Conservation (phyloP, 2,888 invertebrate species). For the Tryphoninae sp. region DNA sequence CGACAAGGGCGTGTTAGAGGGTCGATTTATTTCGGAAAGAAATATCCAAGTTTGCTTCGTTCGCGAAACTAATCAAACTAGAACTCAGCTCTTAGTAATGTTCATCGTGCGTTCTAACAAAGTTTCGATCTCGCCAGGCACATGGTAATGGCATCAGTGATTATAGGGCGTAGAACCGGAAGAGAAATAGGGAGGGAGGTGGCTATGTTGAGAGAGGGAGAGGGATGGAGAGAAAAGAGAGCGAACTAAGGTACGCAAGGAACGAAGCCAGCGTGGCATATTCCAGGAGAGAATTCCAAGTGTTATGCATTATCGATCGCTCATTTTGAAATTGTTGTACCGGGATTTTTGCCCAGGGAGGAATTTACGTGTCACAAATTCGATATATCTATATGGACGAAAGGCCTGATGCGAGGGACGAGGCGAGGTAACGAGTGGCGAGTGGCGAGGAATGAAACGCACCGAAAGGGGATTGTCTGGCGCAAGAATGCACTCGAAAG, state of each 20-base stretch:
- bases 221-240: conserved; percentile 5
- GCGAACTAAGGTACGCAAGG: not conserved
- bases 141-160: conserved; percentile 33
- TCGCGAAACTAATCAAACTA: conserved; percentile 44
- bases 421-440: conserved; percentile 32
- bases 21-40: not conserved
- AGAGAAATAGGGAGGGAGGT: not conserved
- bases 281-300: conserved; percentile 15
- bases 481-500: conserved; percentile 56
- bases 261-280: not conserved
- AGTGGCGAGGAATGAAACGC: conserved; percentile 28
- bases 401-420: conserved; percentile 19
- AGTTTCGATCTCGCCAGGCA: conserved; percentile 24
- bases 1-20: not conserved
- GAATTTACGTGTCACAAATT: conserved; percentile 38
- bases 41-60: not conserved
- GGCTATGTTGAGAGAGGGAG: not conserved
- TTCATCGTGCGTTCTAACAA: conserved; percentile 43
- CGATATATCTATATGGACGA: not conserved
- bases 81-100: conserved; percentile 27
- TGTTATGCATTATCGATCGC: conserved; percentile 45
- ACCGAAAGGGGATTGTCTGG: conserved; percentile 39
- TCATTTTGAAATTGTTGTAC: conserved; percentile 34
- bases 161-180: conserved; percentile 29
- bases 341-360: conserved; percentile 25